Percentiles rank a stretch among this genome's conserved stretches.
These are phyloP conservation scores for Pilophorus perplexus DNA, from an alignment of 2,888 invertebrate genomes.

Conservation along the genomic window DNA sequence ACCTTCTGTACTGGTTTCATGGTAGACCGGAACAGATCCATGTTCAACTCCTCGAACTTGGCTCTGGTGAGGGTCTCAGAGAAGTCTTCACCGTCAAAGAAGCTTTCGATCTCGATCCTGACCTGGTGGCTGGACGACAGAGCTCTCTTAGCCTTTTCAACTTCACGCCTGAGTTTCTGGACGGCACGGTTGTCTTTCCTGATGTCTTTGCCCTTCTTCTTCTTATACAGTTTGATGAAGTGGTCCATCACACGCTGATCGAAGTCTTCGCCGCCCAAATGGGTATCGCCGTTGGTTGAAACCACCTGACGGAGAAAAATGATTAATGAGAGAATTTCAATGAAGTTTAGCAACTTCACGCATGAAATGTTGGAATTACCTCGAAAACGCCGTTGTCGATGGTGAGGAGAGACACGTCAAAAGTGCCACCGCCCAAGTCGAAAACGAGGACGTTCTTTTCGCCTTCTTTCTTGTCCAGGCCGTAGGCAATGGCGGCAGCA, in stretches of 20 bases:
- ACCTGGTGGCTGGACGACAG: conserved; percentile 93
- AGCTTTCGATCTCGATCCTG: conserved; percentile 96
- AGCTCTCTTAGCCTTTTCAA: conserved; percentile 95
- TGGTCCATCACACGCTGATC: conserved; percentile 98
- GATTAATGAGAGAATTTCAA: not conserved
- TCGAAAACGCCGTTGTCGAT: conserved; percentile 99
- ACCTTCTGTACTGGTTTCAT: conserved; percentile 91
- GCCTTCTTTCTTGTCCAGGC: conserved; percentile 93
- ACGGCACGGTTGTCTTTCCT: conserved; percentile 91
- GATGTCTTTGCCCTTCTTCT: conserved; percentile 97
- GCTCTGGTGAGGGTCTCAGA: conserved; percentile 96
- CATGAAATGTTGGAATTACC: conserved; percentile 47
- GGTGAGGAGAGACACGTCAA: conserved; percentile 95
- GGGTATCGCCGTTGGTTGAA: conserved; percentile 92
- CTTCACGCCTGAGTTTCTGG: conserved; percentile 93
- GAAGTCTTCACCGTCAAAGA: conserved; percentile 98
- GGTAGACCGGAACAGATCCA: conserved; percentile 86
- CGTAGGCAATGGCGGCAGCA: conserved; percentile 95
- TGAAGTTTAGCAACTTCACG: not conserved
- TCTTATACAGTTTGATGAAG: conserved; percentile 97
- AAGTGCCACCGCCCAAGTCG: conserved; percentile 99
- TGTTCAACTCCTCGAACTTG: conserved; percentile 97
- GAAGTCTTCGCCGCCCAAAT: conserved; percentile 98
- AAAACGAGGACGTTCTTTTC: conserved; percentile 98
- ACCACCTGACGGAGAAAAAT: conserved; percentile 86